Conservation (phyloP, 1,140 invertebrate genomes). For the Apis mellifera region Amel_HAv3.1 CM009943.2:6710501-6711000, state of each 20-base stretch:
- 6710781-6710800: too few species aligned
- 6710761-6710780: too few species aligned
- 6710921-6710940: not conserved
- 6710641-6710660: too few species aligned
- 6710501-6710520: not conserved
- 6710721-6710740: too few species aligned
- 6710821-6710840: not conserved
- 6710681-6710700: not conserved
- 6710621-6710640: too few species aligned
- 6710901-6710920: not conserved
- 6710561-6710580: not conserved
- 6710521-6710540: slow-evolving; percentile 17
- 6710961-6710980: too few species aligned
- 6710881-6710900: not conserved
- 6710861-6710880: not conserved
- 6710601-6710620: too few species aligned
- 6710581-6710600: not conserved
- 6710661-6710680: too few species aligned
- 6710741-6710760: too few species aligned
- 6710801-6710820: not conserved
- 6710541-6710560: slow-evolving; percentile 13
- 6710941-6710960: not conserved
- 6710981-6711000: not conserved
- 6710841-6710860: not conserved
- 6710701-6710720: not conserved